These are phyloP conservation scores for Pristiophorus japonicus DNA, from an alignment of 2,113 vertebrate species.

Conservation along the genomic window DNA sequence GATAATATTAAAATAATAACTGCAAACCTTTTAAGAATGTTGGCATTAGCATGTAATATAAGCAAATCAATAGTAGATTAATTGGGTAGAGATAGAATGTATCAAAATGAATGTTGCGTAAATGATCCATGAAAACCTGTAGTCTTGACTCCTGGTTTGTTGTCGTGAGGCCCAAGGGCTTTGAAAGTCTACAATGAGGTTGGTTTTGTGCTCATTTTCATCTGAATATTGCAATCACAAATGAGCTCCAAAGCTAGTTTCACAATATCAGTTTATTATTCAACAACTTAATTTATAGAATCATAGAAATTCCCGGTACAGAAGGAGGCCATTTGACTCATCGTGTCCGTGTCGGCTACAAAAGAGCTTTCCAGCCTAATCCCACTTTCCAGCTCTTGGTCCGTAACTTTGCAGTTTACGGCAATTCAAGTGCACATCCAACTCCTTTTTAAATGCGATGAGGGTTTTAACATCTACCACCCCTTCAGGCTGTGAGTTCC, in stretches of 20 bases:
- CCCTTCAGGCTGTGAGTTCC: too few relatives aligned
- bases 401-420: too few relatives aligned
- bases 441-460: too few relatives aligned
- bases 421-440: too few relatives aligned
- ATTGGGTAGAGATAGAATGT: neutral
- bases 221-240: neutral
- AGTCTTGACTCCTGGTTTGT: neutral
- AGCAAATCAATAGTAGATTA: neutral
- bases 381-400: too few relatives aligned
- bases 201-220: neutral
- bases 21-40: neutral
- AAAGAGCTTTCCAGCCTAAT: too few relatives aligned
- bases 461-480: too few relatives aligned
- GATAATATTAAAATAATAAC: neutral
- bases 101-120: neutral
- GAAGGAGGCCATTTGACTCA: too few relatives aligned
- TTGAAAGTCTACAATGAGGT: neutral
- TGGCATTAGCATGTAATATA: neutral
- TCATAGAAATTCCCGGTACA: too few relatives aligned
- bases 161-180: neutral
- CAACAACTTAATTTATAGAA: neutral
- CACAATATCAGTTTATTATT: neutral
- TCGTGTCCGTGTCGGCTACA: too few relatives aligned
- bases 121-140: neutral
- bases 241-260: neutral